Percentiles rank a stretch among this genome's conserved stretches.
Evolutionary conservation across 2,797 vertebrate genomes (phyloP).

Genomic region (Gila robusta): DNA sequence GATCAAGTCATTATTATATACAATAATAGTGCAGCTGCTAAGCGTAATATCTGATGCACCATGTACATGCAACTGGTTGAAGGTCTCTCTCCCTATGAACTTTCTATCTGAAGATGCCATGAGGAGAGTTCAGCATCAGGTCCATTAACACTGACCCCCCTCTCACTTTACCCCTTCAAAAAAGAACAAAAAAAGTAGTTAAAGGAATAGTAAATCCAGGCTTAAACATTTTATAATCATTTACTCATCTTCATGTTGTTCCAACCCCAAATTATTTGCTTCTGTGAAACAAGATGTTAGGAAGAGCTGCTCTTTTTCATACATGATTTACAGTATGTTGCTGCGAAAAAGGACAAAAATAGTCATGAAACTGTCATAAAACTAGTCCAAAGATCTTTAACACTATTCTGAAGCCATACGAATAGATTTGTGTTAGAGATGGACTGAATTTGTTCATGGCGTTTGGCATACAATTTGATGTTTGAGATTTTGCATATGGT

Average conservation of each 20-base stretch:
- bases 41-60: constrained; percentile 22
- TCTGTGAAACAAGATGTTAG: neutral
- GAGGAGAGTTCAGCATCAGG: constrained; percentile 19
- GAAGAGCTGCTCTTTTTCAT: neutral
- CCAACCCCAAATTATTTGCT: neutral
- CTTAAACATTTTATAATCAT: neutral
- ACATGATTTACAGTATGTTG: neutral
- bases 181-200: neutral
- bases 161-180: constrained; percentile 4
- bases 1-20: constrained; percentile 41
- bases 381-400: neutral
- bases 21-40: constrained; percentile 35
- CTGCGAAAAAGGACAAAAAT: neutral
- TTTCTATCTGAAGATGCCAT: constrained; percentile 27
- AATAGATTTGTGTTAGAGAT: neutral
- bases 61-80: constrained; percentile 28
- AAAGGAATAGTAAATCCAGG: neutral
- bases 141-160: constrained; percentile 23
- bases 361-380: neutral
- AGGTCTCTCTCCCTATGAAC: constrained; percentile 33
- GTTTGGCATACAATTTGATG: neutral
- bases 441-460: neutral
- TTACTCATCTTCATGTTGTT: neutral
- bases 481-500: neutral
- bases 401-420: neutral